A percentile compares a stretch with the other conserved stretches of the same genome.
Conservation (phyloP, 2,888 invertebrate genomes). For the Cataglyphis albicans region DNA sequence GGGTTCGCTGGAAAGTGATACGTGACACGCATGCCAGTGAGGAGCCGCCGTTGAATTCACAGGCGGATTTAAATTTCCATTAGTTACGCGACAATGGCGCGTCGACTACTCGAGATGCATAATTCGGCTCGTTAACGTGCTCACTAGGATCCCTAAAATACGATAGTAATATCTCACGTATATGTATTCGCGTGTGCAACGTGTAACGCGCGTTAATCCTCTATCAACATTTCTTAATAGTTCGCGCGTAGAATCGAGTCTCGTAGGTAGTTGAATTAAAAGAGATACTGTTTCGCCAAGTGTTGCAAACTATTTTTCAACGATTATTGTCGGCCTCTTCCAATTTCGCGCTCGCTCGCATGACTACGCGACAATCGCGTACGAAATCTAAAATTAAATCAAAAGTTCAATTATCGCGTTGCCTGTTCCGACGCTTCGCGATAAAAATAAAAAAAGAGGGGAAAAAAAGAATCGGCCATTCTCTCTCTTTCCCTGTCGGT, state of each 20-base stretch:
- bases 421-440: not conserved
- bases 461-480: not conserved
- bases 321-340: not conserved
- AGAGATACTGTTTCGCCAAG: slow-evolving; percentile 4
- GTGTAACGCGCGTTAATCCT: slow-evolving; percentile 26
- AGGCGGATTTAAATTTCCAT: slow-evolving; percentile 81
- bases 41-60: slow-evolving; percentile 79
- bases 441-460: not conserved
- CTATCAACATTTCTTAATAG: slow-evolving; percentile 46
- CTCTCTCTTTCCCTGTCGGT: not conserved
- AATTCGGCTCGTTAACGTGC: slow-evolving; percentile 63
- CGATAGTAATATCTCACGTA: not conserved
- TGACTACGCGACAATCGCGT: slow-evolving; percentile 1
- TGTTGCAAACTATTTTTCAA: not conserved
- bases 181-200: slow-evolving; percentile 13
- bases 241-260: not conserved
- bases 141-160: slow-evolving; percentile 65
- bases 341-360: slow-evolving; percentile 9
- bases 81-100: slow-evolving; percentile 81
- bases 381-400: slow-evolving; percentile 49
- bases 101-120: slow-evolving; percentile 77
- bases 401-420: slow-evolving; percentile 40
- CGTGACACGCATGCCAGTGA: slow-evolving; percentile 83
- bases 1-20: slow-evolving; percentile 82
- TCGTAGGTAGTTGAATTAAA: slow-evolving; percentile 5